Evolutionary conservation across 2,888 invertebrate species (phyloP), one percentile per base, ranked within the genome.

Genomic region (Trichogramma evanescens): DNA sequence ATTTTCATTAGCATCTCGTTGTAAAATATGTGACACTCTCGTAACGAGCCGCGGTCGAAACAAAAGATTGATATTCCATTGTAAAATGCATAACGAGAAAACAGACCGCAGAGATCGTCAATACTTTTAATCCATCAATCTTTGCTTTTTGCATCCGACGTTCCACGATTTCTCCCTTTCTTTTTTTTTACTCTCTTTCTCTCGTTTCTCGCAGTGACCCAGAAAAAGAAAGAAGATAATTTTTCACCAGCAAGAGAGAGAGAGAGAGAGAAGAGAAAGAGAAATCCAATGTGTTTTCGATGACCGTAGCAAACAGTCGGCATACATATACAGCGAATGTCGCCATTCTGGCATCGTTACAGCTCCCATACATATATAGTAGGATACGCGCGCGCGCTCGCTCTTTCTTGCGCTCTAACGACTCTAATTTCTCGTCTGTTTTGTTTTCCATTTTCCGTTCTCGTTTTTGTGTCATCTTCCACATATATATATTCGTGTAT

Each of bases 271-370:
- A 38, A 26, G 39, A 10, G n/a, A 10, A 6, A 40, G 7, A 40
- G 54, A 58, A 61, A 58, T 61, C 55, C 57, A 61, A 58, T 61
- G 54, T 57, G 55, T 13, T 13, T 13, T 6, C 10, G 48, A 8
- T 13, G 48, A 45, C 48, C 9, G 39, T 40, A 48, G 48, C 41
- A 46, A 43, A 26, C 26, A 26, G 26, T 26, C 26, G 3, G 26
- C 26, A 2, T 26, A 26, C 26, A 26, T 26, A 26, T 26, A 26
- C 26, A 26, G 26, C 26, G 26, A 26, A 26, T 26, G 26, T 26
- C 26, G 26, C 26, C 26, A 26, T 26, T 26, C 26, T 26, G 26
- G 26, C 26, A 26, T 26, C 26, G 26, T 26, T 26, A 26, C 26
- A 26, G 26, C 3, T 26, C 26, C 26, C 26, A 26, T 26, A 26